Base-by-base conservation (phyloP, 37 sponge, comb jelly and placozoan species). In the Halisarca cf. caerulea region DNA sequence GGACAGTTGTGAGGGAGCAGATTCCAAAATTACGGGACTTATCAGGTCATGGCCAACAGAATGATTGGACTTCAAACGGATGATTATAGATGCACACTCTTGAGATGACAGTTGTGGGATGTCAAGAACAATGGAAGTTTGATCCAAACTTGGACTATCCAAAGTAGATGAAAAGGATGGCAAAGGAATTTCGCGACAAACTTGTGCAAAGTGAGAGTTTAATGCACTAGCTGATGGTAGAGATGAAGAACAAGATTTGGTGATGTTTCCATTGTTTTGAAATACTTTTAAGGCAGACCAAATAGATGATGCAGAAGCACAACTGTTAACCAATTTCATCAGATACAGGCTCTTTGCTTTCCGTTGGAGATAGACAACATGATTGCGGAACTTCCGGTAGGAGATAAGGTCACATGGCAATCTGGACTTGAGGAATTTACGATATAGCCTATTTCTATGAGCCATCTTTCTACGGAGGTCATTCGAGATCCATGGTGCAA, bases 201-300 rank as follows among this genome's bases (percentile, higher is more conserved):
- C 72, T 71, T 71, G 72, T 35, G 32, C 32, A 39, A 71, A 71
- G 32, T 71, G 72, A 38, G 5, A 20, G 41, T 71, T 71, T 18
- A 71, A 18, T 35, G 14, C 72, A 71, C 72, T 71, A 8, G 72
- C 72, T 71, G 72, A 71, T 71, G 72, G 72, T 8, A 37, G 14
- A 32, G 40, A 34, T 35, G 72, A 71, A 34, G 72, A 20, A 33
- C 32, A 8, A 71, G 40, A 34, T 34, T 30, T 6, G 40, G 20
- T 8, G 32, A 30, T 5, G 39, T 71, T 71, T 33, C 41, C 72
- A 71, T 71, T 71, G 30, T 33, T 71, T 39, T 34, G 14, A 37
- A 71, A 39, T 5, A 71, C 18, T 18, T 71, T 71, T 6, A 71
- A 39, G 41, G 72, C 72, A 5, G 72, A 71, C 72, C 72, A 71